Percentiles rank a stretch among this genome's conserved stretches.
Evolutionary conservation across 1,140 invertebrate species (phyloP).

Genomic region (Temnothorax longispinosus): DNA sequence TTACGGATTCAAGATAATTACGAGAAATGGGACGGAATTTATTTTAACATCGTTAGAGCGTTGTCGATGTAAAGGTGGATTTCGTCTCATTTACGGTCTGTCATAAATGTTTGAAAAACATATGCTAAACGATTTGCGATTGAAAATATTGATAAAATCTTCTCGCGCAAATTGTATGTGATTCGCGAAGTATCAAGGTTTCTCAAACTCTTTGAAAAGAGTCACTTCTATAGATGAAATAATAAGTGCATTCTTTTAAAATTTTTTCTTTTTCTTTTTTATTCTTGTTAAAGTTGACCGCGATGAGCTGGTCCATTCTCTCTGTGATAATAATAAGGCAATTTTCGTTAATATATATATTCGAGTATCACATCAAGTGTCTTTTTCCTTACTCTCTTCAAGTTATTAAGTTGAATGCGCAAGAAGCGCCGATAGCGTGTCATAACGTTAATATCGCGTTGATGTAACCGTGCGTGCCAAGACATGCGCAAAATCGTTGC

Average conservation of each 20-base stretch:
- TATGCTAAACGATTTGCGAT: background rate
- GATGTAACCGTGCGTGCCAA: background rate
- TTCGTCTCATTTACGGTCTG: background rate
- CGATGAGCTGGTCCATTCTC: background rate
- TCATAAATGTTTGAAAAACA: background rate
- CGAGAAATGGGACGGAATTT: background rate
- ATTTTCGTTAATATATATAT: slow-evolving; percentile 14
- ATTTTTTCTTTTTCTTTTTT: background rate
- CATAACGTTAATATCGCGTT: background rate
- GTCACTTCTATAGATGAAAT: background rate
- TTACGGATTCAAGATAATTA: slow-evolving; percentile 10
- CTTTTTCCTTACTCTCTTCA: background rate
- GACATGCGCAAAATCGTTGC: background rate
- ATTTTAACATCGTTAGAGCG: background rate
- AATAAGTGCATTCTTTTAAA: background rate
- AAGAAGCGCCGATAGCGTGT: background rate
- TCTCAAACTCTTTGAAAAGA: background rate
- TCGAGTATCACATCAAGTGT: background rate
- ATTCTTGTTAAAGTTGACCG: background rate
- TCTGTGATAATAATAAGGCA: slow-evolving; percentile 16
- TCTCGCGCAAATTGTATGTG: background rate
- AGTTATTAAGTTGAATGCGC: slow-evolving; percentile 9
- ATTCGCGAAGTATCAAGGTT: background rate
- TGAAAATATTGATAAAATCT: background rate
- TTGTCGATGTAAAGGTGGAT: background rate